Evolutionary conservation across 2,888 invertebrate species (phyloP).

Genomic region (Noctua janthina): DNA sequence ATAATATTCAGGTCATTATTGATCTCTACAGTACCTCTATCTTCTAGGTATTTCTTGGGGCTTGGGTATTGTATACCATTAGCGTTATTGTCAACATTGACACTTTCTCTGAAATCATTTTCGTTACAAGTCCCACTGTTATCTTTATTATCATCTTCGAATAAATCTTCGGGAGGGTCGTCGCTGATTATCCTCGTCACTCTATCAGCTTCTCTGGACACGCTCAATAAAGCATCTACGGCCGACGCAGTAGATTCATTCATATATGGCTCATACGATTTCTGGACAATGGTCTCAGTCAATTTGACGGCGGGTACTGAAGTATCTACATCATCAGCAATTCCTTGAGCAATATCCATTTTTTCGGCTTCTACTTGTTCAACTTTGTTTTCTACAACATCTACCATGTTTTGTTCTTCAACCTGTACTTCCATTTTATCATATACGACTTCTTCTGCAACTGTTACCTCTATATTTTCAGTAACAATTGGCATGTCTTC

Average conservation of each 20-base stretch:
- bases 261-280: constrained; percentile 76
- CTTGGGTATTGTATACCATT: constrained; percentile 49
- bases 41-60: constrained; percentile 52
- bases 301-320: constrained; percentile 52
- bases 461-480: constrained; percentile 39
- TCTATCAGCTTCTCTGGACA: constrained; percentile 85
- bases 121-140: constrained; percentile 62
- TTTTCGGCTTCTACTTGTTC: constrained; percentile 15
- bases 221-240: constrained; percentile 86
- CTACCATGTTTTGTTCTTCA: constrained; percentile 30
- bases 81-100: constrained; percentile 53
- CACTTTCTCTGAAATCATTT: constrained; percentile 72
- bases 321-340: constrained; percentile 31
- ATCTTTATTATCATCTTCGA: constrained; percentile 86
- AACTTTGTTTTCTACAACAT: constrained; percentile 18
- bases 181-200: constrained; percentile 84
- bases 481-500: constrained; percentile 19
- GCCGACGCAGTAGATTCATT: constrained; percentile 86
- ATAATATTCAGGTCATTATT: constrained; percentile 53
- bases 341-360: constrained; percentile 27
- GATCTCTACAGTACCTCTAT: constrained; percentile 40
- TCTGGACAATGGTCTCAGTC: constrained; percentile 61
- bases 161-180: constrained; percentile 86
- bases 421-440: constrained; percentile 37
- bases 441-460: constrained; percentile 42